phyloP scores from a whole-genome alignment of 2,888 invertebrate species.

The Euplagia quadripunctaria region DNA sequence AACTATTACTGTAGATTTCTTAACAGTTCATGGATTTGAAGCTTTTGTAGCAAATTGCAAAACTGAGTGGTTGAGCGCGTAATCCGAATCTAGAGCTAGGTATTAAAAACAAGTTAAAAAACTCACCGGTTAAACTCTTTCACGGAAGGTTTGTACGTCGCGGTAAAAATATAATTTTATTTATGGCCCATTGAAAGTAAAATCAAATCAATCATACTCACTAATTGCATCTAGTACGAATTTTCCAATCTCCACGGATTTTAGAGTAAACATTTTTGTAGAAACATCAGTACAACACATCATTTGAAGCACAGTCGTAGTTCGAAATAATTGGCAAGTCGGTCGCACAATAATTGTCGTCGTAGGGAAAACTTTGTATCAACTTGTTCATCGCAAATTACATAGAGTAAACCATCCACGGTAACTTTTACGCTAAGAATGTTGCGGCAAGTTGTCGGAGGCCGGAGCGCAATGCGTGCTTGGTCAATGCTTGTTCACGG shows the following conservation, averaged over 20 bases:
- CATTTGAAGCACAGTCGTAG: slow-evolving; percentile 66
- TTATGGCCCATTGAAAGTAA: slow-evolving; percentile 53
- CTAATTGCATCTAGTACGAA: slow-evolving; percentile 73
- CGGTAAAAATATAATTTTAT: slow-evolving; percentile 26
- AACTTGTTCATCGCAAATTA: slow-evolving; percentile 84
- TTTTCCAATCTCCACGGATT: slow-evolving; percentile 67
- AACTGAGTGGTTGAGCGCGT: slow-evolving; percentile 29
- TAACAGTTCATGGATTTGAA: slow-evolving; percentile 1
- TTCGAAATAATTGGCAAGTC: slow-evolving; percentile 69
- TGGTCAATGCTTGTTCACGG: slow-evolving; percentile 83
- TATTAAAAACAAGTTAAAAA: slow-evolving; percentile 34
- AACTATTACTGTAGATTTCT: neutral
- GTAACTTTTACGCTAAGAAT: slow-evolving; percentile 87
- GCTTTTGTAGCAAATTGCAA: slow-evolving; percentile 12
- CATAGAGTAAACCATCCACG: slow-evolving; percentile 86
- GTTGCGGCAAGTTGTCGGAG: slow-evolving; percentile 83
- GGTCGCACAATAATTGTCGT: slow-evolving; percentile 72
- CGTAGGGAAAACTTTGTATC: slow-evolving; percentile 71
- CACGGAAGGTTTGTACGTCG: slow-evolving; percentile 32
- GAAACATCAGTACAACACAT: slow-evolving; percentile 71
- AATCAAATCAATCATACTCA: slow-evolving; percentile 68
- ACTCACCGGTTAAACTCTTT: slow-evolving; percentile 38
- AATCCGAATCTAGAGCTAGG: slow-evolving; percentile 16
- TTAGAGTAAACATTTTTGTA: slow-evolving; percentile 62
- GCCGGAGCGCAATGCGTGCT: slow-evolving; percentile 77